phyloP scores from a whole-genome alignment of 2,888 invertebrate genomes.

The Alsophila aescularia region DNA sequence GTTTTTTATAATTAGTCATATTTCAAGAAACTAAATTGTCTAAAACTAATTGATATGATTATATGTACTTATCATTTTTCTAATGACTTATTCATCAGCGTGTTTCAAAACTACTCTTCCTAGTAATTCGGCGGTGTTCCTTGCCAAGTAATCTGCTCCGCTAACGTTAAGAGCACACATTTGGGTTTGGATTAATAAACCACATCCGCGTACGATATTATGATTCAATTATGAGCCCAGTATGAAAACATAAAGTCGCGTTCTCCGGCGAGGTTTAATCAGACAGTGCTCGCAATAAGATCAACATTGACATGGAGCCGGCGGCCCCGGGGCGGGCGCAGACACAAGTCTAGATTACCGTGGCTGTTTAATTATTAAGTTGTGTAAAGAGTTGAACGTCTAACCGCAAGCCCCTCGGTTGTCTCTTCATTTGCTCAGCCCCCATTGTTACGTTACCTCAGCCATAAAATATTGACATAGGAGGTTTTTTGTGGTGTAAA shows the following conservation, averaged over 20 bases:
- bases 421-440: conserved; percentile 59
- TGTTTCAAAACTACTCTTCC: not conserved
- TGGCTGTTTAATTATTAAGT: conserved; percentile 74
- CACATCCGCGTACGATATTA: conserved; percentile 52
- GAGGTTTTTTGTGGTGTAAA: conserved; percentile 35
- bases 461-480: conserved; percentile 58
- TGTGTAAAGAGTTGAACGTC: conserved; percentile 75
- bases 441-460: conserved; percentile 39
- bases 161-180: conserved; percentile 23
- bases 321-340: conserved; percentile 33
- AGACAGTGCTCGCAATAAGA: conserved; percentile 63
- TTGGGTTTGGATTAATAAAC: conserved; percentile 34
- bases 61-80: no score
- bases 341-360: conserved; percentile 62
- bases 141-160: conserved; percentile 23
- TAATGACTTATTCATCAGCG: not conserved
- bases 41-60: no score
- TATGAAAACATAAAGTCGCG: conserved; percentile 58
- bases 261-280: conserved; percentile 59
- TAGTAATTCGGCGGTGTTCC: conserved; percentile 2
- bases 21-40: no score
- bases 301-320: conserved; percentile 65
- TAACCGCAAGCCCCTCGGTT: conserved; percentile 46
- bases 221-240: conserved; percentile 67
- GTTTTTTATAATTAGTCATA: no score